Conservation (phyloP, 2,888 invertebrate genomes). For the Spatulosminthurus flaviceps region DNA sequence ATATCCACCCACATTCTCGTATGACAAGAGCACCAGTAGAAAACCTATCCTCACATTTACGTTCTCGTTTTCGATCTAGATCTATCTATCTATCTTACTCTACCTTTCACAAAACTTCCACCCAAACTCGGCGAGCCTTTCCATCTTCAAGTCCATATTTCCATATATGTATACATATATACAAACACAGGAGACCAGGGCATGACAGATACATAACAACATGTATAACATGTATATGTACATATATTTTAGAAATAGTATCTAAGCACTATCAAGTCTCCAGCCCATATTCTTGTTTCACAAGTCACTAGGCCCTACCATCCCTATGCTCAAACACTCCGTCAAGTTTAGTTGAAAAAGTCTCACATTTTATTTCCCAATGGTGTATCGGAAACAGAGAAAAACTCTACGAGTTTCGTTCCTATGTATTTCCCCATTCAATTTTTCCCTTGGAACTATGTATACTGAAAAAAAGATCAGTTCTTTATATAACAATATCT, state of each 20-base stretch:
- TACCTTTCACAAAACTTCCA: background rate
- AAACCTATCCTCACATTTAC: constrained; percentile 36
- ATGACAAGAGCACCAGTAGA: constrained; percentile 37
- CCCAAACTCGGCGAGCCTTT: background rate
- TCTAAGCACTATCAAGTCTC: background rate
- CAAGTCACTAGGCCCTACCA: background rate
- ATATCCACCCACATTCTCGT: constrained; percentile 43
- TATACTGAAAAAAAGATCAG: background rate
- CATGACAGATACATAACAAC: too few species aligned
- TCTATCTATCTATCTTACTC: constrained; percentile 14
- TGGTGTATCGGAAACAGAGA: constrained; percentile 34
- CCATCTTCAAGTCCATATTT: background rate
- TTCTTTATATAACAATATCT: too few species aligned
- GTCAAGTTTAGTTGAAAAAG: constrained; percentile 30
- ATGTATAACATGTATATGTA: background rate
- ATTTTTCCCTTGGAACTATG: constrained; percentile 13
- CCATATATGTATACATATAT: too few species aligned
- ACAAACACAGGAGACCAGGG: too few species aligned
- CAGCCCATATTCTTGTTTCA: background rate
- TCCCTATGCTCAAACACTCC: background rate
- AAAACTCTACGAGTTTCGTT: constrained; percentile 26
- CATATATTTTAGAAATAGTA: constrained; percentile 12
- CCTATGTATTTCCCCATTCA: constrained; percentile 15
- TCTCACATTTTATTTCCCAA: constrained; percentile 44
- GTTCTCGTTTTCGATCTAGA: constrained; percentile 13